Evolutionary conservation across 1,140 invertebrate genomes (phyloP).

Genomic region (Drosophila ercepeae): DNA sequence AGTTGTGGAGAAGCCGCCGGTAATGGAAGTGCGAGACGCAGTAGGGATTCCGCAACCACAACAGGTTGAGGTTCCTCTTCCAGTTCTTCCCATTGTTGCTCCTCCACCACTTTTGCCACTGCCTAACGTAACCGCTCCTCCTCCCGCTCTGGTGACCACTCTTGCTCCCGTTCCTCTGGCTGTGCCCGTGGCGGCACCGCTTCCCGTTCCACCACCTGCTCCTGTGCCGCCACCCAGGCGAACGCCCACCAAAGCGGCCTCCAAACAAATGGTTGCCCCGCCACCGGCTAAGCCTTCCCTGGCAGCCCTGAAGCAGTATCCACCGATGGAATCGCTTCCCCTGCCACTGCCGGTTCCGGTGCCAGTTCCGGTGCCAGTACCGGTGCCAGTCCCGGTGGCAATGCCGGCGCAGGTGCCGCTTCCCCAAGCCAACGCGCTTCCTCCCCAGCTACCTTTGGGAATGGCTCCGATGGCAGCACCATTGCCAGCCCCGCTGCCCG

Average conservation of each 20-base stretch:
- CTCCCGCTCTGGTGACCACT: not conserved
- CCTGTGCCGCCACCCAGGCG: slow-evolving; percentile 1
- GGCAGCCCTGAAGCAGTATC: slow-evolving; percentile 42
- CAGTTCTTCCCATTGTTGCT: not conserved
- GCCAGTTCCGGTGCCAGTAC: not conserved
- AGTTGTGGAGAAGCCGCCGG: not conserved
- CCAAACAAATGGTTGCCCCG: slow-evolving; percentile 55
- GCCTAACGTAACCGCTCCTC: not conserved
- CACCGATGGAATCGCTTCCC: slow-evolving; percentile 7
- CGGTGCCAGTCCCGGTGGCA: slow-evolving; percentile 8
- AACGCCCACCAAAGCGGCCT: slow-evolving; percentile 66
- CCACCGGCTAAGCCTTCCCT: slow-evolving; percentile 6
- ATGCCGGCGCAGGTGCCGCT: not conserved
- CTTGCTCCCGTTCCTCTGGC: not conserved
- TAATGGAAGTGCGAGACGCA: not conserved
- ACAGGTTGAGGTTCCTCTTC: not conserved
- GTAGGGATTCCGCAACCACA: not conserved
- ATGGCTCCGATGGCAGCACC: slow-evolving; percentile 13
- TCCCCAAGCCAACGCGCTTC: not conserved
- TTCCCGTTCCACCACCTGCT: not conserved
- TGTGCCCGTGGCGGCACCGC: not conserved
- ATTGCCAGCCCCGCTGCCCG: not conserved
- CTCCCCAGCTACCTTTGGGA: slow-evolving; percentile 8
- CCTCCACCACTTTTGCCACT: not conserved
- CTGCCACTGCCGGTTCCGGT: slow-evolving; percentile 1